Evolutionary conservation across 2,113 vertebrate species (phyloP), one percentile per base, ranked within the genome.

Genomic region (Eulemur macaco): DNA sequence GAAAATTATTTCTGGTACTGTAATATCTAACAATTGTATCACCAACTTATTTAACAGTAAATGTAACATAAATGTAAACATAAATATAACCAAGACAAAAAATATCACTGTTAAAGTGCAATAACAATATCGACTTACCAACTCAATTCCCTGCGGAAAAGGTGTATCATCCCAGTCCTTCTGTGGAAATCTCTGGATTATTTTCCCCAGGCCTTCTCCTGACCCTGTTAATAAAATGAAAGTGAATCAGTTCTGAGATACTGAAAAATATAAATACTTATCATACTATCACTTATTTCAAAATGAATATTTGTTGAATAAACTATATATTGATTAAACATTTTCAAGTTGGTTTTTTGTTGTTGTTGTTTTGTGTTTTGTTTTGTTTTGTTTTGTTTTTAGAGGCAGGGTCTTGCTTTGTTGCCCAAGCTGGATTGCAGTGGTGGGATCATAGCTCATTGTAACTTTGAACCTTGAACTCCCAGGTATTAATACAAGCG

Each of bases 131-230:
- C 74, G 97, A 99, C 99, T 99, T 98, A 99, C 99, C 99, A 99
- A 99, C 97, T 99, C 99, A 98, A 99, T 99, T 96, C 99, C 99
- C 96, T 99, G 99, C 86, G 99, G 99, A 98, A 99, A 99, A 74
- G 99, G 99, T 21, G 99, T 99, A 85, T 99, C 99, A 95, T 99
- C 99, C 99, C 99, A 99, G 98, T 99, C 99, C 91, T 99, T 99
- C 98, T 99, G 99, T 85, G 99, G 99, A 98, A 99, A 99, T 95
- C 99, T 99, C 90, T 99, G 99, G 97, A 99, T 99, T 98, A 99
- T 99, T 98, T 99, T 99, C 86, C 99, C 99, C 97, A 99, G 99
- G 97, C 99, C 99, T 95, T 99, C 99, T 80, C 99, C 99, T 98
- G 99, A 99, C 86, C 99, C 99, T 99, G 98, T 90, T 97, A 98